Evolutionary conservation across 2,888 invertebrate genomes (phyloP), one percentile per base, ranked within the genome.

Genomic region (Drosophila kambysellisi): DNA sequence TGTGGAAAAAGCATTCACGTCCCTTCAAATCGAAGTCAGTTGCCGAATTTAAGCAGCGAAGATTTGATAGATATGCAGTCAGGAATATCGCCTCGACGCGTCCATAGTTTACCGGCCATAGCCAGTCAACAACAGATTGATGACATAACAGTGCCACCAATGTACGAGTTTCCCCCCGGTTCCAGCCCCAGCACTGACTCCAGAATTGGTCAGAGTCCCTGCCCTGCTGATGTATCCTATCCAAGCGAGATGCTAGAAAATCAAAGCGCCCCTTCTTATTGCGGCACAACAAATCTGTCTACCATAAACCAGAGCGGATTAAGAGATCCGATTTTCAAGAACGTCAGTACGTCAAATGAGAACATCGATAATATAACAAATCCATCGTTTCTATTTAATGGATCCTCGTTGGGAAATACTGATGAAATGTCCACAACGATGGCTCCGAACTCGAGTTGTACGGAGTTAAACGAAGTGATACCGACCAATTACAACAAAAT

Each of bases 81-180:
- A 6, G 50, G 9, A 12, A 32, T 25, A 3, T 50, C 59, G 20
- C 1, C 60, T 9, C 76, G 65, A 6, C 72, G 67, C 6, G 61
- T 30, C 7, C 64, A 30, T 1, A 83, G 80, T 11, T 58, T 50
- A 41, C 82, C 82, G 0, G 53, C 54, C 32, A 32, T 80, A 17
- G 15, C 57, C 9, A 60, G 56, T 41, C 76, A 72, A 17, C 67
- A 74, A 17, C 25, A 67, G 0, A 68, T 82, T 37, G 33, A 35
- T n/a, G 67, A 71, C 12, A 79, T 62, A 33, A 66, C 76, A 1
- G 66, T 54, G 11, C 83, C 74, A 6, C 35, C 64, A 4, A 56
- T 67, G 52, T 20, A 29, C 12, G 50, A 69, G 25, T 25, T 25
- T 25, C 25, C 25, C 25, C 25, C 25, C 25, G 25, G 25, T 2